phyloP scores from a whole-genome alignment of 2,113 vertebrate genomes.

The Strix uralensis region DNA sequence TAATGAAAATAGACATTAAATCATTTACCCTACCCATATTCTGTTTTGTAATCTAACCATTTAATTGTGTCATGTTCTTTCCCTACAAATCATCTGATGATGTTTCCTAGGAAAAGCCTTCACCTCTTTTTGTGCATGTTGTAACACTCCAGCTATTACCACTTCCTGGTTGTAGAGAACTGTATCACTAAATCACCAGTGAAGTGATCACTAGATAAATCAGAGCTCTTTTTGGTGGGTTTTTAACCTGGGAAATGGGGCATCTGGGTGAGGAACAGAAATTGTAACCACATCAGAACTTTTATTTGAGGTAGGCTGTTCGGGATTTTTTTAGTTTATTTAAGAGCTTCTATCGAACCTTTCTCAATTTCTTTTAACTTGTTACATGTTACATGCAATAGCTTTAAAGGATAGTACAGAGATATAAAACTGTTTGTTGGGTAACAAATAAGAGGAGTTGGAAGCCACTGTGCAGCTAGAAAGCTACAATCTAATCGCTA shows the following conservation, averaged over 20 bases:
- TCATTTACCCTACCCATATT: background rate
- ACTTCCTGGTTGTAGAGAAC: background rate
- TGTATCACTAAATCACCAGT: background rate
- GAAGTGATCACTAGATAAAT: background rate
- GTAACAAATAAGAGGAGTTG: background rate
- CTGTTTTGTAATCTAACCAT: slow-evolving; percentile 1
- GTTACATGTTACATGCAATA: background rate
- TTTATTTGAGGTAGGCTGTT: background rate
- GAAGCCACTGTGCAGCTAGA: background rate
- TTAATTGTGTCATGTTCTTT: background rate
- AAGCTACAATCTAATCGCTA: background rate
- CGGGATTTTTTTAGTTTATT: background rate
- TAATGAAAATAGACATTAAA: background rate
- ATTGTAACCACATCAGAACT: background rate
- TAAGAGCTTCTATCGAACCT: background rate
- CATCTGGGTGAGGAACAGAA: background rate
- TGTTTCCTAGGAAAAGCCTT: background rate
- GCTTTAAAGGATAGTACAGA: background rate
- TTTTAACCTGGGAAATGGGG: background rate
- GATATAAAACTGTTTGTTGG: background rate
- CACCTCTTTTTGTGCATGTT: background rate
- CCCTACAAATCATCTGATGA: background rate
- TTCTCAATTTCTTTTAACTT: background rate
- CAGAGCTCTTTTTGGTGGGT: background rate
- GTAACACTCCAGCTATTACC: background rate